These are phyloP conservation scores for Pseudomugil tenellus DNA, from an alignment of 2,797 vertebrate genomes.

Conservation along the genomic window DNA sequence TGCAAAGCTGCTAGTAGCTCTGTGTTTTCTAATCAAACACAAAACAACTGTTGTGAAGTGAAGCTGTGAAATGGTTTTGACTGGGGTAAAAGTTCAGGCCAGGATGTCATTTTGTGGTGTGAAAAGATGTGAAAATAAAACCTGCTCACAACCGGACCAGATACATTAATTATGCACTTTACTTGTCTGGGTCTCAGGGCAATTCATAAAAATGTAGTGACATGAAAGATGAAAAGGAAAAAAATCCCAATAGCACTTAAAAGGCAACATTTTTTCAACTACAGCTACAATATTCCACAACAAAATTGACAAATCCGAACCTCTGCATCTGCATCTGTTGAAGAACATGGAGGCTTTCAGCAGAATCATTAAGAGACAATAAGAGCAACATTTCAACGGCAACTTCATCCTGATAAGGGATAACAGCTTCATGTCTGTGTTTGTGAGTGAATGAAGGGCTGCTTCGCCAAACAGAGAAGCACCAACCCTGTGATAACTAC, in stretches of 20 bases:
- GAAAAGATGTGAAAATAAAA: background rate
- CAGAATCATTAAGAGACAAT: no score
- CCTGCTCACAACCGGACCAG: background rate
- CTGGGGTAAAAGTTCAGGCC: background rate
- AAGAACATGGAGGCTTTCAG: no score
- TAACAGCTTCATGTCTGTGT: background rate
- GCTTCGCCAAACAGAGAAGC: background rate
- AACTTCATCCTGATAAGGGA: background rate
- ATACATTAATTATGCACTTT: background rate
- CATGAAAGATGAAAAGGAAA: background rate
- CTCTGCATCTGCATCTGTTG: no score
- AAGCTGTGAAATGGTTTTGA: background rate
- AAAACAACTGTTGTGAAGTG: background rate
- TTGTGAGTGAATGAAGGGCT: background rate
- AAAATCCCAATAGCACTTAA: background rate
- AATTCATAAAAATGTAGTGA: background rate
- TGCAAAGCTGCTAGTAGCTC: background rate
- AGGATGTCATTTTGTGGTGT: background rate
- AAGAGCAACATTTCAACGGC: background rate
- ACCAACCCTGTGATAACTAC: background rate
- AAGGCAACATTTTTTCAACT: background rate
- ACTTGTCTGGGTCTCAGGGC: background rate
- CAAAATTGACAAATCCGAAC: background rate
- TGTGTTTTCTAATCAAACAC: background rate
- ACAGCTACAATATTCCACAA: background rate